phyloP scores from a whole-genome alignment of 92 coral and sea anemone genomes.

The Nematostella vectensis region DNA sequence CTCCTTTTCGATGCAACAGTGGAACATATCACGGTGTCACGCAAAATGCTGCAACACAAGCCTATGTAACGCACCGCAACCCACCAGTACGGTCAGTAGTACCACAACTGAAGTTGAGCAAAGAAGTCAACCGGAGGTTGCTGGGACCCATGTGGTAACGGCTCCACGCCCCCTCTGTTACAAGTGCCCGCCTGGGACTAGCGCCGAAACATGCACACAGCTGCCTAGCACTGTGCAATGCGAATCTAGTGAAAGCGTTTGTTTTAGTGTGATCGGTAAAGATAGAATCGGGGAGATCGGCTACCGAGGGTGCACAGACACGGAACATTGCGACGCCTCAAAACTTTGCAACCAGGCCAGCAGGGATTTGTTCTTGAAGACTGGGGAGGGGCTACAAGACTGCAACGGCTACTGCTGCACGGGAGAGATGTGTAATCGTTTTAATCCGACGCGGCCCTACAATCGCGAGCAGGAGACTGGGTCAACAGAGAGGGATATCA shows the following conservation, averaged over 20 bases:
- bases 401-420: conserved; percentile 22
- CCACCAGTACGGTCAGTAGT: conserved; percentile 10
- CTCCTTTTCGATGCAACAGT: neutral
- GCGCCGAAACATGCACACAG: neutral
- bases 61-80: conserved; percentile 19
- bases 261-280: conserved; percentile 13
- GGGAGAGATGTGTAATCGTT: conserved; percentile 12
- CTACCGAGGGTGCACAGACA: conserved; percentile 16
- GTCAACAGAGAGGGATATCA: neutral
- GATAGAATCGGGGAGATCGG: neutral
- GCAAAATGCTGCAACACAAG: conserved; percentile 22
- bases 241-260: conserved; percentile 1
- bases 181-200: conserved; percentile 7
- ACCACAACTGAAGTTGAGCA: too few species aligned
- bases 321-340: conserved; percentile 7
- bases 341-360: conserved; percentile 11
- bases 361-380: conserved; percentile 8
- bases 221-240: neutral
- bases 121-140: too few species aligned
- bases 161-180: conserved; percentile 3
- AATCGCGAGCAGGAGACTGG: neutral
- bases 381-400: neutral
- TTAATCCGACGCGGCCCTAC: conserved; percentile 14
- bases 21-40: conserved; percentile 12
- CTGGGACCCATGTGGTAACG: too few species aligned